Base-by-base conservation (phyloP, 2,797 vertebrate species). In the Xenopus petersii region DNA sequence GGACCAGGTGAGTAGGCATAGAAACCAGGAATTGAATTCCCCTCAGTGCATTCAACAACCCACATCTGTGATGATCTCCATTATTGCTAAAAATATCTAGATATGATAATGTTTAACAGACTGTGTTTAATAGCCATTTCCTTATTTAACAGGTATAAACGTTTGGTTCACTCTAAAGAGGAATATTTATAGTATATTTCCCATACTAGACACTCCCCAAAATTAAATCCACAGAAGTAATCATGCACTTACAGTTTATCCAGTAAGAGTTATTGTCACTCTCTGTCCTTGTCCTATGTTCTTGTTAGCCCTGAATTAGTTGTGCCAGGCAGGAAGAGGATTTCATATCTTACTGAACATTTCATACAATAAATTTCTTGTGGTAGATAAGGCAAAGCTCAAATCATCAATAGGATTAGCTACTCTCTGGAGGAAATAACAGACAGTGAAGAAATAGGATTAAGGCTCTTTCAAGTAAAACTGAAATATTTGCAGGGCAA, bases 331-430 rank as follows among this genome's bases (percentile, higher is more conserved):
- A 49, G 42, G 12, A 21, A 72, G 64, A 62, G 70, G 75, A 60
- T 58, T 47, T 17, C 15, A 49, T 59, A 69, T 54, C 62, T 30
- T 58, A 36, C 36, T 56, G 33, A 58, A 51, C 60, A 64, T 67
- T 59, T 64, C 24, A 42, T 49, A 78, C 59, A 69, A 73, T 58
- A 60, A 63, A 73, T 48, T 33, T n/a, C 59, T 73, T 49, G 62
- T 73, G 65, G 65, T 58, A 73, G 75, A 78, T 78, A 78, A 73
- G 63, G 60, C 7, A 64, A 64, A 51, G 70, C 66, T 78, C 69
- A 73, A 73, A 68, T 73, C 75, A 73, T 78, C 70, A 78, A 78
- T 73, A 59, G 75, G 75, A 78, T 78, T 78, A 78, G 33, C 49
- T 51, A 59, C 65, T 68, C 67, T 78, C 65, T 64, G 51, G 65